Conservation (phyloP, 2,797 vertebrate species). For the Mus minutoides region DNA sequence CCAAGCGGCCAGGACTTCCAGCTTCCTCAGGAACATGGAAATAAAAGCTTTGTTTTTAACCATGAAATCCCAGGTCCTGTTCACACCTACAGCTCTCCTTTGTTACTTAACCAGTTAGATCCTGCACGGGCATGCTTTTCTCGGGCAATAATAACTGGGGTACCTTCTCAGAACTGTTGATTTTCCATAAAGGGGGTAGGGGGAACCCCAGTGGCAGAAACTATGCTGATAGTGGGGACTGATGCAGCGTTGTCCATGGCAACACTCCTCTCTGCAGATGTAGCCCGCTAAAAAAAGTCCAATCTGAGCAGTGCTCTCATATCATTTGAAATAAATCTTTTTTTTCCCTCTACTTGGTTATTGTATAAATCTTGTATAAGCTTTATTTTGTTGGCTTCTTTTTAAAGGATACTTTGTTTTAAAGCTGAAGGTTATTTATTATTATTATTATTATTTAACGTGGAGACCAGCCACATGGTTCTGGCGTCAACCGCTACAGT, state of each 20-base stretch:
- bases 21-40: background rate
- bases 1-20: accelerated
- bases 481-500: background rate
- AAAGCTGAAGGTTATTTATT: background rate
- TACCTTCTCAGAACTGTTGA: background rate
- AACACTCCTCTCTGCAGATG: background rate
- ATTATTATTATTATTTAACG: background rate
- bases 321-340: background rate
- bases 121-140: background rate
- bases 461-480: background rate
- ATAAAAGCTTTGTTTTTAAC: background rate
- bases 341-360: background rate
- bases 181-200: background rate
- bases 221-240: background rate
- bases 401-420: constrained; percentile 13
- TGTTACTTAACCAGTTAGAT: background rate
- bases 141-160: background rate
- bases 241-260: background rate
- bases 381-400: background rate
- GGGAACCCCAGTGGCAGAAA: background rate
- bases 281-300: background rate
- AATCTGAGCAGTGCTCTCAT: background rate
- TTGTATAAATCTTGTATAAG: background rate
- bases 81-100: background rate
- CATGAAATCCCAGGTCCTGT: background rate